Conservation (phyloP, 2,888 invertebrate genomes). For the Tetrapedia diversipes region DNA sequence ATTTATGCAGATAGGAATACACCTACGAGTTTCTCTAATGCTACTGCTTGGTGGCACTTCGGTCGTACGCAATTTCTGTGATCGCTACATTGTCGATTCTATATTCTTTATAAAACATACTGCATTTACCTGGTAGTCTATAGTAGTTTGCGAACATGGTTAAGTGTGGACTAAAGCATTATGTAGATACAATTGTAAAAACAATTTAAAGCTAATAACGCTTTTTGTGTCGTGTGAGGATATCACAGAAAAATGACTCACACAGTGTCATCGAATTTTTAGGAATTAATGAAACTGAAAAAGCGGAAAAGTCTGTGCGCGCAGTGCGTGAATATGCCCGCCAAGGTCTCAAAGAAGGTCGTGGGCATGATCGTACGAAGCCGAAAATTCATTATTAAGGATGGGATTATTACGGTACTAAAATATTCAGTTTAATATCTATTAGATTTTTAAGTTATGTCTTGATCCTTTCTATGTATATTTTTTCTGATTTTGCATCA, state of each 20-base stretch:
- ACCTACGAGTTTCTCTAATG: neutral
- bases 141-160: conserved; percentile 55
- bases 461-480: conserved; percentile 31
- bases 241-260: conserved; percentile 65
- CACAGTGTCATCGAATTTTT: conserved; percentile 54
- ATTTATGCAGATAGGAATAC: neutral
- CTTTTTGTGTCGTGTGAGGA: conserved; percentile 35
- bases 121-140: conserved; percentile 49
- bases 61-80: neutral
- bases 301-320: conserved; percentile 82
- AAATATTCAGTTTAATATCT: conserved; percentile 72
- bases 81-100: conserved; percentile 24
- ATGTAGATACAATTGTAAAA: conserved; percentile 61
- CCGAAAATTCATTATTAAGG: conserved; percentile 93
- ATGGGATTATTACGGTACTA: conserved; percentile 92
- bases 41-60: conserved; percentile 2
- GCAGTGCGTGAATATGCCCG: conserved; percentile 85
- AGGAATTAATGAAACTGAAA: conserved; percentile 81
- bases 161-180: conserved; percentile 57
- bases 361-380: conserved; percentile 94
- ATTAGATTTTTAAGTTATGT: conserved; percentile 53
- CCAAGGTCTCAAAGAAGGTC: conserved; percentile 92
- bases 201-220: conserved; percentile 49
- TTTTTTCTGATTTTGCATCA: conserved; percentile 39
- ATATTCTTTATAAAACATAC: conserved; percentile 32